Evolutionary conservation across 2,113 vertebrate genomes (phyloP).

Genomic region (Engraulis encrasicolus): DNA sequence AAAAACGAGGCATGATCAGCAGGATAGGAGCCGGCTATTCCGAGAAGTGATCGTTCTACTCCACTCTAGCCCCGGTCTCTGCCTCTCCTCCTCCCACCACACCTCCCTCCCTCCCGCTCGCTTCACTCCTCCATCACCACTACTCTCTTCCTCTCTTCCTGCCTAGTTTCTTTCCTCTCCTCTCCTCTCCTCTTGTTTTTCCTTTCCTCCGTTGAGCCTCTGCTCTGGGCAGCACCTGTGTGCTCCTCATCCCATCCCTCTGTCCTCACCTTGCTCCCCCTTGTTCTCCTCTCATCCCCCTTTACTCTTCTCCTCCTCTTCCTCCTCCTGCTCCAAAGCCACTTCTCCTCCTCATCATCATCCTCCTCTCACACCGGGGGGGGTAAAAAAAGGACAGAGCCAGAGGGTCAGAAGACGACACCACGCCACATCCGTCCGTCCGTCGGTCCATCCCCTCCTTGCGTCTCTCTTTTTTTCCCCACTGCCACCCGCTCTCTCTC

Average conservation of each 20-base stretch:
- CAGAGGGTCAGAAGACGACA: constrained; percentile 41
- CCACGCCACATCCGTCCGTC: constrained; percentile 30
- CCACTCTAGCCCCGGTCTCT: constrained; percentile 47
- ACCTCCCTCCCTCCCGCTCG: constrained; percentile 9
- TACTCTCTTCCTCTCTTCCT: constrained; percentile 45
- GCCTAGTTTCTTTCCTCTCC: constrained; percentile 26
- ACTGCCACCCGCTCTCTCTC: constrained; percentile 16
- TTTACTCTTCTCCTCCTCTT: constrained; percentile 36
- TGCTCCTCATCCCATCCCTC: no score
- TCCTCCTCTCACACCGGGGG: constrained; percentile 34
- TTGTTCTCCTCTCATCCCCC: constrained; percentile 35
- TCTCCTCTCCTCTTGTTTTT: constrained; percentile 49
- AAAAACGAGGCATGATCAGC: constrained; percentile 47
- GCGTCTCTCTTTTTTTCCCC: constrained; percentile 3
- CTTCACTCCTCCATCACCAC: constrained; percentile 36
- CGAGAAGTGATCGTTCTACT: constrained; percentile 58
- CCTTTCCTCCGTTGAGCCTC: constrained; percentile 42
- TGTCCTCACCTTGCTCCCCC: constrained; percentile 29
- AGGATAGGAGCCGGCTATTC: constrained; percentile 60
- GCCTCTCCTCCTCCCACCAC: constrained; percentile 42
- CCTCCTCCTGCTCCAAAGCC: constrained; percentile 13
- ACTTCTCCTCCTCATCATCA: constrained; percentile 4
- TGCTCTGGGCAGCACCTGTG: constrained; percentile 25
- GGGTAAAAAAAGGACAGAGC: constrained; percentile 42
- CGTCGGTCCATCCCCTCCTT: no score